These are phyloP conservation scores for Ispidina picta DNA, from an alignment of 2,797 vertebrate species.

Conservation along the genomic window DNA sequence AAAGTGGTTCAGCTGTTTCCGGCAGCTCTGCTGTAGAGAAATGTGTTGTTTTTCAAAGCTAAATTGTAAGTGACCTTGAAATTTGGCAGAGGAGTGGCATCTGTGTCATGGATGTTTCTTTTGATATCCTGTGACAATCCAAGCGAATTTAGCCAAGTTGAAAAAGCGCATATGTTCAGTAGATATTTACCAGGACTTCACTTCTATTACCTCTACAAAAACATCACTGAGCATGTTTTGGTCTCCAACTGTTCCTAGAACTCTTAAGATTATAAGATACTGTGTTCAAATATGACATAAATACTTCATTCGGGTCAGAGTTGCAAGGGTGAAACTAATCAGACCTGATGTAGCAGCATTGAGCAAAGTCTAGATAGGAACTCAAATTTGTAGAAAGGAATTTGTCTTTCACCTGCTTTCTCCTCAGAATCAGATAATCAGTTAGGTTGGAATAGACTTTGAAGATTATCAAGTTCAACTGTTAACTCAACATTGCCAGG, in stretches of 20 bases:
- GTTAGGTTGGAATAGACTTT: not conserved
- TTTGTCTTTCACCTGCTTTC: not conserved
- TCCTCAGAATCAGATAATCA: not conserved
- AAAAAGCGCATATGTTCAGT: conserved; percentile 46
- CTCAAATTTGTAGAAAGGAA: not conserved
- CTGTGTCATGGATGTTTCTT: conserved; percentile 46
- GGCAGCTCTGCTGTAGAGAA: conserved; percentile 22
- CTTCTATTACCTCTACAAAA: not conserved
- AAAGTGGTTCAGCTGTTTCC: conserved; percentile 29
- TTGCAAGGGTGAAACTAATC: not conserved
- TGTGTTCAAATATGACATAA: not conserved
- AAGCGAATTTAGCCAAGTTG: conserved; percentile 45
- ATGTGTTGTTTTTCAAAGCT: conserved; percentile 23
- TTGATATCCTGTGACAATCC: conserved; percentile 26
- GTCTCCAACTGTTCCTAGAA: not conserved
- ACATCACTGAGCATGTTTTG: not conserved
- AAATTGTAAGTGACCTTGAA: conserved; percentile 54
- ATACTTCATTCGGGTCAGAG: not conserved
- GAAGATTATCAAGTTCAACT: not conserved
- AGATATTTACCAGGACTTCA: not conserved
- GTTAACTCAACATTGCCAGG: not conserved
- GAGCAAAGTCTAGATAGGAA: not conserved
- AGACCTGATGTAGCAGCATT: not conserved
- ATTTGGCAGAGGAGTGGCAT: conserved; percentile 35
- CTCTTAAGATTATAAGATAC: not conserved